Percentiles rank a stretch among this genome's conserved stretches.
These are phyloP conservation scores for Baryphthengus martii DNA, from an alignment of 2,113 vertebrate species.

Conservation along the genomic window DNA sequence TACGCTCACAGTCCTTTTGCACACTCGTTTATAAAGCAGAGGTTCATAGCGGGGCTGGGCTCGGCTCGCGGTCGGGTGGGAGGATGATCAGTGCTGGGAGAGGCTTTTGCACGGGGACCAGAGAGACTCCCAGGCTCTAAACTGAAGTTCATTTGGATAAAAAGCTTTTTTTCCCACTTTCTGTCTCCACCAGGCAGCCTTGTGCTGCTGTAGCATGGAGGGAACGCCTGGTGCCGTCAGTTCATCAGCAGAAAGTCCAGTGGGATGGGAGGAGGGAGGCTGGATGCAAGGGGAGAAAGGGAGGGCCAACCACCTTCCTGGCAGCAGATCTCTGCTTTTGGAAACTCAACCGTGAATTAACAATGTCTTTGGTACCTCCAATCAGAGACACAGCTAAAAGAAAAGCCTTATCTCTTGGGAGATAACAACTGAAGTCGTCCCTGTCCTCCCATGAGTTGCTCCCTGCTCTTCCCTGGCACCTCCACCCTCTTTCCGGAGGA, in stretches of 20 bases:
- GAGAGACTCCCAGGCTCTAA: background rate
- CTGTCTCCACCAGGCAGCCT: background rate
- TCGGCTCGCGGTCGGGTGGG: rapidly evolving
- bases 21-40: background rate
- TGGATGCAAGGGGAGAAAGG: rapidly evolving
- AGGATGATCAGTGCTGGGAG: background rate
- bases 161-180: background rate
- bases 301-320: background rate
- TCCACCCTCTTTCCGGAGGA: background rate
- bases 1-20: background rate
- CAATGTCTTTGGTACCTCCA: background rate
- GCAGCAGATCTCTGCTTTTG: background rate
- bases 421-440: no score
- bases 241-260: background rate
- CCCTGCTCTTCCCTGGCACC: background rate
- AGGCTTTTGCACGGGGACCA: background rate
- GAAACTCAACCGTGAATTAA: background rate
- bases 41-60: background rate
- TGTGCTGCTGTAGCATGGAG: rapidly evolving
- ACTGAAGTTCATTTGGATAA: background rate
- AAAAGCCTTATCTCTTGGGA: background rate
- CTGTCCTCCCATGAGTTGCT: background rate
- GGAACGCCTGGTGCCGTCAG: rapidly evolving
- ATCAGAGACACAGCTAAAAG: background rate
- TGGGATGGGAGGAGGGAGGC: background rate